Percentiles rank a stretch among this genome's conserved stretches.
Conservation (phyloP, 2,113 vertebrate species). For the Nannobrachium achirus region DNA sequence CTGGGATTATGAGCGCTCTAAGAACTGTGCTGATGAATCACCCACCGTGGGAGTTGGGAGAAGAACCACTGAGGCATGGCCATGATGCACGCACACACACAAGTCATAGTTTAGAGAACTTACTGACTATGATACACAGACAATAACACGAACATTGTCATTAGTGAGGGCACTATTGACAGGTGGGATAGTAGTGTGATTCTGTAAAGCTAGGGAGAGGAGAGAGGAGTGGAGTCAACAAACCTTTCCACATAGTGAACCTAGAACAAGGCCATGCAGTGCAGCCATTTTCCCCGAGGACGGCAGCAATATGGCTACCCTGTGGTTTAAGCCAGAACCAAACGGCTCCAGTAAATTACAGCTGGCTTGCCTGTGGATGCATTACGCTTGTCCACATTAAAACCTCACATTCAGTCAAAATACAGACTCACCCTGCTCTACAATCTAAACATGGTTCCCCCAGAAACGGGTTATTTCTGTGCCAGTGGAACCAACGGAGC, state of each 20-base stretch:
- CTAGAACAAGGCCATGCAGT: slow-evolving; percentile 12
- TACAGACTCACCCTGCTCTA: slow-evolving; percentile 44
- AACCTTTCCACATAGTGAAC: neutral
- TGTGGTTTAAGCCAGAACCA: slow-evolving; percentile 50
- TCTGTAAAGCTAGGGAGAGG: no score
- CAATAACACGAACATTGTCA: neutral
- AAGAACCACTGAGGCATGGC: neutral
- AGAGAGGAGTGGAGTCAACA: no score
- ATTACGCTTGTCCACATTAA: slow-evolving; percentile 45
- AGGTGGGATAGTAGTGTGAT: no score
- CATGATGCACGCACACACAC: neutral
- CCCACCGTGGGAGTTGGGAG: neutral
- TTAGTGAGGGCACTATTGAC: neutral
- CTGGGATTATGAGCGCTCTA: neutral
- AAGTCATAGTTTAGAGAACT: neutral
- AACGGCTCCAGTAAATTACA: slow-evolving; percentile 56
- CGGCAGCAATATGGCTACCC: slow-evolving; percentile 2
- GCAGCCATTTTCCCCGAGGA: neutral
- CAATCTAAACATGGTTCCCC: slow-evolving; percentile 60
- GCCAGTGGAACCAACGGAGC: slow-evolving; percentile 47
- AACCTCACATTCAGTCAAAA: slow-evolving; percentile 58
- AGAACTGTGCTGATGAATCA: slow-evolving; percentile 17
- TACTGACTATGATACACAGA: neutral
- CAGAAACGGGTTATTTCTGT: slow-evolving; percentile 62
- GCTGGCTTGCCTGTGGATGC: slow-evolving; percentile 38